Percentiles rank a stretch among this genome's conserved stretches.
Conservation (phyloP, 2,797 vertebrate genomes). For the Borostomias antarcticus region DNA sequence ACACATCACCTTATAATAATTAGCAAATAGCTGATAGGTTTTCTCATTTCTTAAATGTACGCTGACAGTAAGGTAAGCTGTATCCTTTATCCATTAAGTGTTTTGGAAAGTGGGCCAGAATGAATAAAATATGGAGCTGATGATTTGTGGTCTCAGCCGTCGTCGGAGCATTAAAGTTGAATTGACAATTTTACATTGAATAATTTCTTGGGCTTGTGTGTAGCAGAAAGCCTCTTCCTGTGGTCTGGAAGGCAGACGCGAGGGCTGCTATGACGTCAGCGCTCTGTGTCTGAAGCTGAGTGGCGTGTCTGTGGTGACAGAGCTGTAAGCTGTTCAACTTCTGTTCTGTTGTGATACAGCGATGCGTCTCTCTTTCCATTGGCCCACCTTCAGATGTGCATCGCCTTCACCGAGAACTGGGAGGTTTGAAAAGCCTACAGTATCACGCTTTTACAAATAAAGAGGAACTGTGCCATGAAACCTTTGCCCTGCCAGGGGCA, state of each 20-base stretch:
- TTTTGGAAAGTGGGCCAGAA: slow-evolving; percentile 47
- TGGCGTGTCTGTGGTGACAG: slow-evolving; percentile 19
- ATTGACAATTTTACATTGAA: slow-evolving; percentile 59
- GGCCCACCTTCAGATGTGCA: slow-evolving; percentile 3
- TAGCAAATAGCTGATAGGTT: neutral
- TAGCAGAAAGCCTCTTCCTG: slow-evolving; percentile 30
- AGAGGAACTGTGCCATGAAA: neutral
- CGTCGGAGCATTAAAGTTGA: slow-evolving; percentile 49
- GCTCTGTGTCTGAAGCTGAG: slow-evolving; percentile 36
- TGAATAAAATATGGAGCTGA: slow-evolving; percentile 56
- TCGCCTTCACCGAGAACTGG: neutral
- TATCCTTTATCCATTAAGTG: slow-evolving; percentile 32
- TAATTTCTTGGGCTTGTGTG: slow-evolving; percentile 35
- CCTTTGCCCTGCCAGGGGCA: slow-evolving; percentile 25
- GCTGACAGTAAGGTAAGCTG: neutral
- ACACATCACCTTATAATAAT: neutral
- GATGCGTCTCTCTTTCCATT: slow-evolving; percentile 13
- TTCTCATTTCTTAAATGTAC: neutral
- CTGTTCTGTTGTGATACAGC: slow-evolving; percentile 13
- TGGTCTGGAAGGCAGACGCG: slow-evolving; percentile 28
- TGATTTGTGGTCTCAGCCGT: slow-evolving; percentile 50
- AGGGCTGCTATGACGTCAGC: slow-evolving; percentile 37
- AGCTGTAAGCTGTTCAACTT: slow-evolving; percentile 3
- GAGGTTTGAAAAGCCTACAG: neutral
- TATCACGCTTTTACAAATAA: neutral